phyloP scores from a whole-genome alignment of 2,888 invertebrate species.

The Habrosyne pyritoides region DNA sequence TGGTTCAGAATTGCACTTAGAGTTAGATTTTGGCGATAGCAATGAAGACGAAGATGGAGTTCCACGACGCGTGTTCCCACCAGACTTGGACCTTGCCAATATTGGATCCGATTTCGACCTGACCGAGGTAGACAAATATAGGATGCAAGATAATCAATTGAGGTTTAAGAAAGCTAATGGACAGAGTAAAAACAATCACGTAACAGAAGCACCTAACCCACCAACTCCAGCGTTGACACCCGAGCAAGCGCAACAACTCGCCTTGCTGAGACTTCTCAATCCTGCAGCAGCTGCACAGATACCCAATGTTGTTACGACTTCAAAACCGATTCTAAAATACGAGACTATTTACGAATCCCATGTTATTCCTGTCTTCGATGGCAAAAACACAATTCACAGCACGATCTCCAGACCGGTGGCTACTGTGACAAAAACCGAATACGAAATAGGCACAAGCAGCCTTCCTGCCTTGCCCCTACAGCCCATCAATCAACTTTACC shows the following conservation, averaged over 20 bases:
- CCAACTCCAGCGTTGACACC: conserved; percentile 83
- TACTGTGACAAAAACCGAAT: conserved; percentile 91
- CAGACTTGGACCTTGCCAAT: conserved; percentile 88
- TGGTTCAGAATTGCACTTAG: conserved; percentile 93
- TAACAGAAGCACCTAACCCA: conserved; percentile 77
- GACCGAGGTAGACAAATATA: conserved; percentile 87
- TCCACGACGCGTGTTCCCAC: conserved; percentile 81
- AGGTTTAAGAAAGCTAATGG: conserved; percentile 78
- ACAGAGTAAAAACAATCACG: conserved; percentile 72
- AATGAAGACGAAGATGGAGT: conserved; percentile 85
- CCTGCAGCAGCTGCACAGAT: conserved; percentile 87
- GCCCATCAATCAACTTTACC: conserved; percentile 82
- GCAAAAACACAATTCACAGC: conserved; percentile 88
- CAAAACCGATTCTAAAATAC: conserved; percentile 88
- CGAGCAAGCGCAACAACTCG: conserved; percentile 90
- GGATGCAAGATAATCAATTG: conserved; percentile 80
- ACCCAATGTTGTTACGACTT: conserved; percentile 89
- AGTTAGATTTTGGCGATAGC: conserved; percentile 93
- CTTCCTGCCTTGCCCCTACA: conserved; percentile 83
- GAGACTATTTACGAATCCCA: conserved; percentile 93
- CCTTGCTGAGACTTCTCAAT: conserved; percentile 88
- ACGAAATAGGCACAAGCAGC: conserved; percentile 89
- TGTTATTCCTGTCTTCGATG: conserved; percentile 90
- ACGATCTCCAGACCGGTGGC: conserved; percentile 91
- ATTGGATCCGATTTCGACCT: conserved; percentile 89